Base-by-base conservation (phyloP, 1,140 invertebrate species). In the Nasonia vitripennis region DNA sequence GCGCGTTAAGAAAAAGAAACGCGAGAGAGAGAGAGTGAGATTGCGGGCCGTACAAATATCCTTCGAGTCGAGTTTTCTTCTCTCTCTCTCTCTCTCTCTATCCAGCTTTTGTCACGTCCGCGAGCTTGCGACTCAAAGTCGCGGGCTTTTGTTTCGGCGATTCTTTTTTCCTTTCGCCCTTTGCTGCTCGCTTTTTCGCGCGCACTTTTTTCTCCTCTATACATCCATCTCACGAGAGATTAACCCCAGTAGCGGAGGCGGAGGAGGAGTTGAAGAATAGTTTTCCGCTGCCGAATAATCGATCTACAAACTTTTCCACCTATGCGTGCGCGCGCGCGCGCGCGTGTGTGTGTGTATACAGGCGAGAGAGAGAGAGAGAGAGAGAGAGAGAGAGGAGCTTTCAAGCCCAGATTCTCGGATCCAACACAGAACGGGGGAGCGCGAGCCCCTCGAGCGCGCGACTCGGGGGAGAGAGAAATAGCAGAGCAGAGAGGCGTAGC, bases 101-200 rank as follows among this genome's bases (percentile, higher is more conserved):
- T n/a, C n/a, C n/a, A n/a, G 11, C 81, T 77, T 77, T 77, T 77
- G 73, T 83, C 74, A 34, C 12, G 2, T 31, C 68, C 68, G 27
- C 10, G 23, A 27, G 23, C 27, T 27, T 6, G 68, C 68, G 9
- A 23, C n/a, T 70, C 68, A 70, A 70, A 70, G 68, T 70, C 68
- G 23, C 68, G 23, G 1, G 23, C 68, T 31, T 71, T 34, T 34
- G 31, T 71, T 34, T 71, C 68, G 27, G 17, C 11, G 2, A 20
- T 34, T 71, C 11, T 71, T 11, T 71, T 11, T 10, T n/a, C 70
- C 70, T 34, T 34, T 34, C 14, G 14, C 37, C 11, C 73, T 45
- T 75, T 75, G 34, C 37, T 17, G 27, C 34, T 74, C 67, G n/a
- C 23, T 23, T 27, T 68, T 68, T 68, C 68, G 68, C 68, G 27